These are phyloP conservation scores for Syngnathus scovelli DNA, from an alignment of 2,113 vertebrate species.

Conservation along the genomic window DNA sequence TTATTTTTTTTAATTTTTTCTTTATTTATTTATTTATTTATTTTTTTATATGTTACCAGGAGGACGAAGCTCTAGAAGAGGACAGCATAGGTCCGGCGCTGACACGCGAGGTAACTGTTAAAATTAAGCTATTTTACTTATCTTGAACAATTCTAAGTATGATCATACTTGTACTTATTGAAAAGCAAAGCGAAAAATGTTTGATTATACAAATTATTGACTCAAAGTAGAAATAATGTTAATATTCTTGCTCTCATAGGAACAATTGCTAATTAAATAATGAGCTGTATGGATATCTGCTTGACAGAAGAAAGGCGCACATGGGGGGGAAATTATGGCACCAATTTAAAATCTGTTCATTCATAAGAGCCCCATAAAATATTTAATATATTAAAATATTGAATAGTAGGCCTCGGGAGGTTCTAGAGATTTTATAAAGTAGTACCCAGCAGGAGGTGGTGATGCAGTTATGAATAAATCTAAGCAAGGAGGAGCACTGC, in stretches of 20 bases:
- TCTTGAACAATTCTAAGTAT: neutral
- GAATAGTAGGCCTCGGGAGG: conserved; percentile 3
- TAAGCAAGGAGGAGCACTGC: neutral
- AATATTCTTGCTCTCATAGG: neutral
- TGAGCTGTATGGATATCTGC: conserved; percentile 1
- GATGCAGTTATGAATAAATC: neutral
- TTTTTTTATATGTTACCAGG: conserved; percentile 60
- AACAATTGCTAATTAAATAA: neutral
- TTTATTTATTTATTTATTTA: too few relatives aligned
- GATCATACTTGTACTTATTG: neutral
- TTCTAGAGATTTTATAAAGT: conserved; percentile 3
- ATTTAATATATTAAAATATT: neutral
- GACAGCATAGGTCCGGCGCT: conserved; percentile 60
- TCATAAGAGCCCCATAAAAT: neutral
- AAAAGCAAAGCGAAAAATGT: neutral
- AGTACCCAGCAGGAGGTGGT: neutral
- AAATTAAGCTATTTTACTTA: conserved; percentile 9
- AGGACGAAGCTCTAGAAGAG: conserved; percentile 71
- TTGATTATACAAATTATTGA: too few relatives aligned
- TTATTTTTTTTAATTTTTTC: too few relatives aligned
- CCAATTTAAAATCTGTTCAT: neutral
- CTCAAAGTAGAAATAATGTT: neutral
- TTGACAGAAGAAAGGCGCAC: neutral
- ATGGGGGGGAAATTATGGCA: neutral
- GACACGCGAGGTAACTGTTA: conserved; percentile 69